Evolutionary conservation across 1,140 invertebrate species (phyloP).

Genomic region (Zaprionus gabonicus): DNA sequence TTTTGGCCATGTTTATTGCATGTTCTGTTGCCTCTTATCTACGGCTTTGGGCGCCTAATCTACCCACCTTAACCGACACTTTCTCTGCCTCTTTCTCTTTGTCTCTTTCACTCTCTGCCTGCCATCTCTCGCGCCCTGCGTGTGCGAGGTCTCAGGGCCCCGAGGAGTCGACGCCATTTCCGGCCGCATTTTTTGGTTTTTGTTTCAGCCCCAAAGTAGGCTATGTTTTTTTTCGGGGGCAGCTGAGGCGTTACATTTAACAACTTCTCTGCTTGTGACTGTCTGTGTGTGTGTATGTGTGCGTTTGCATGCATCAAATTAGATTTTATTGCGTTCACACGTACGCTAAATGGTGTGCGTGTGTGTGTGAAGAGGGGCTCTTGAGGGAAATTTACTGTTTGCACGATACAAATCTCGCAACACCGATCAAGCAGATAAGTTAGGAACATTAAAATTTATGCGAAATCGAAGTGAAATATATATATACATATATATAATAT

Average conservation of each 20-base stretch:
- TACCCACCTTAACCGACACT: constrained; percentile 46
- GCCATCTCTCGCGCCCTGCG: constrained; percentile 8
- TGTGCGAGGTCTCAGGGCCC: constrained; percentile 12
- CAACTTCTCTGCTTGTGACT: constrained; percentile 26
- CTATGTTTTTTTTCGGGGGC: constrained; percentile 50
- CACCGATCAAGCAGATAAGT: background rate
- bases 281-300: constrained; percentile 12
- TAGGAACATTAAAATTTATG: background rate
- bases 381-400: background rate
- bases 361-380: background rate
- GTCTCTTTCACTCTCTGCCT: background rate
- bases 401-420: background rate
- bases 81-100: background rate
- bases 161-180: constrained; percentile 55
- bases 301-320: constrained; percentile 64
- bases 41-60: constrained; percentile 48
- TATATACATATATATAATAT: background rate
- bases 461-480: background rate
- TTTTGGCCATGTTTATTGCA: constrained; percentile 73
- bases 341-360: constrained; percentile 30
- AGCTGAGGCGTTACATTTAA: constrained; percentile 34
- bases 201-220: constrained; percentile 71
- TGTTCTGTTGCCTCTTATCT: constrained; percentile 56
- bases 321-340: constrained; percentile 72
- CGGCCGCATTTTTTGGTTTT: constrained; percentile 64